A percentile compares a stretch with the other conserved stretches of the same genome.
Evolutionary conservation across 2,797 vertebrate species (phyloP).

Genomic region (Urocyon cinereoargenteus): DNA sequence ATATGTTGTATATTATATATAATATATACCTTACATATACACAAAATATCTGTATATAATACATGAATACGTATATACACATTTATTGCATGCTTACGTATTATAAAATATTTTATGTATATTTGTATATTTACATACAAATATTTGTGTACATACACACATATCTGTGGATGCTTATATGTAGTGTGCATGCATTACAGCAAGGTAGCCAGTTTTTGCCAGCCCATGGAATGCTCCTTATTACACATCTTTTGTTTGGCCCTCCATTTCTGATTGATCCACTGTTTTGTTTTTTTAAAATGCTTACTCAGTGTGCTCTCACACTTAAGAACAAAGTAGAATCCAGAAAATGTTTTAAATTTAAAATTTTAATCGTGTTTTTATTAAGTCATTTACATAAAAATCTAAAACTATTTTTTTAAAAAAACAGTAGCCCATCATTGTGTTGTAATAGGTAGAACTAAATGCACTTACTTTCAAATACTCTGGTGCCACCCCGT

Average conservation of each 20-base stretch:
- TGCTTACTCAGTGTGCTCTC: background rate
- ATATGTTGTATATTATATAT: no score
- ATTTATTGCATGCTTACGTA: background rate
- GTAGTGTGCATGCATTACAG: background rate
- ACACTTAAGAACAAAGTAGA: background rate
- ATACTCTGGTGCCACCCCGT: slow-evolving; percentile 84
- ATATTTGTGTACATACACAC: background rate
- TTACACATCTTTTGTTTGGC: background rate
- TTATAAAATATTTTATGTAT: background rate
- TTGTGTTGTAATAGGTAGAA: background rate
- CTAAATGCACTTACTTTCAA: slow-evolving; percentile 32
- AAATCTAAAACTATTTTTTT: slow-evolving; percentile 58
- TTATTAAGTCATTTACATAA: slow-evolving; percentile 18
- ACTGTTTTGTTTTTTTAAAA: background rate
- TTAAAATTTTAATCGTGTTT: slow-evolving; percentile 9
- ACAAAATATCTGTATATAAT: background rate
- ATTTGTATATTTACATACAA: no score
- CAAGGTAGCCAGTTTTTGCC: background rate
- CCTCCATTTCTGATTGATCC: background rate
- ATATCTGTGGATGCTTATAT: no score
- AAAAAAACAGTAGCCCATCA: background rate
- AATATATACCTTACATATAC: background rate
- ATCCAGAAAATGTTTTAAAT: slow-evolving; percentile 32
- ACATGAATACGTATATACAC: background rate
- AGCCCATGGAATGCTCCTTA: background rate